A percentile compares a stretch with the other conserved stretches of the same genome.
Evolutionary conservation across 1,140 invertebrate genomes (phyloP).

Genomic region (Drosophila takahashii): DNA sequence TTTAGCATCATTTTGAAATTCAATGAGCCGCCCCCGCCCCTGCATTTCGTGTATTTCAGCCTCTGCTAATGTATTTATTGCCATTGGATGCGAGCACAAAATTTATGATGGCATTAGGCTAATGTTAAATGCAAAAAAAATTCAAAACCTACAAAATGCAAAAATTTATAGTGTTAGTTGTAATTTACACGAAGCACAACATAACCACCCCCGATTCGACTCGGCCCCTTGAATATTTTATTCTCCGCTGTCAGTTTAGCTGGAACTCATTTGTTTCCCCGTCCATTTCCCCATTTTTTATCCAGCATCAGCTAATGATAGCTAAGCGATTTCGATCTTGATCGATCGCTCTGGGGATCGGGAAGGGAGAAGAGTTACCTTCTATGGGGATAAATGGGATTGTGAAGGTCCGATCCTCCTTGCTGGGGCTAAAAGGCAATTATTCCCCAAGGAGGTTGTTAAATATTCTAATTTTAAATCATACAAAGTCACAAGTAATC

Average conservation of each 20-base stretch:
- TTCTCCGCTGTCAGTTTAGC: constrained; percentile 21
- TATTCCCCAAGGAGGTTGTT: background rate
- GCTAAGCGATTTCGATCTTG: constrained; percentile 17
- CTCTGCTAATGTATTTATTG: constrained; percentile 72
- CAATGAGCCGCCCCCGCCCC: constrained; percentile 67
- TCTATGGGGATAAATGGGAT: background rate
- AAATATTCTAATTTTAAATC: background rate
- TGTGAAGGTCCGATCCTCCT: background rate
- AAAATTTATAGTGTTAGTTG: constrained; percentile 74
- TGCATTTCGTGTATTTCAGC: constrained; percentile 10
- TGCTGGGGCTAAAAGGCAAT: background rate
- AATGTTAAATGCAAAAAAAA: constrained; percentile 65
- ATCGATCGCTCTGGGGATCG: constrained; percentile 5
- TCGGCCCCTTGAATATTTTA: constrained; percentile 5
- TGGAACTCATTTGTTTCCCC: constrained; percentile 21
- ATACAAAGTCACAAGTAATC: background rate
- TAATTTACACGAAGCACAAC: constrained; percentile 71
- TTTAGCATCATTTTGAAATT: constrained; percentile 76
- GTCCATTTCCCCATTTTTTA: constrained; percentile 16
- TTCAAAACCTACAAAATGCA: constrained; percentile 21
- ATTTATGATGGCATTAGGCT: constrained; percentile 78
- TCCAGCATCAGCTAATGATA: constrained; percentile 17
- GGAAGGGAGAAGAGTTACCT: background rate
- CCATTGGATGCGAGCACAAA: constrained; percentile 50
- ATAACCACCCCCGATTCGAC: constrained; percentile 14